Evolutionary conservation across 2,888 invertebrate species (phyloP), one percentile per base, ranked within the genome.

Genomic region (Luffia ferchaultella): DNA sequence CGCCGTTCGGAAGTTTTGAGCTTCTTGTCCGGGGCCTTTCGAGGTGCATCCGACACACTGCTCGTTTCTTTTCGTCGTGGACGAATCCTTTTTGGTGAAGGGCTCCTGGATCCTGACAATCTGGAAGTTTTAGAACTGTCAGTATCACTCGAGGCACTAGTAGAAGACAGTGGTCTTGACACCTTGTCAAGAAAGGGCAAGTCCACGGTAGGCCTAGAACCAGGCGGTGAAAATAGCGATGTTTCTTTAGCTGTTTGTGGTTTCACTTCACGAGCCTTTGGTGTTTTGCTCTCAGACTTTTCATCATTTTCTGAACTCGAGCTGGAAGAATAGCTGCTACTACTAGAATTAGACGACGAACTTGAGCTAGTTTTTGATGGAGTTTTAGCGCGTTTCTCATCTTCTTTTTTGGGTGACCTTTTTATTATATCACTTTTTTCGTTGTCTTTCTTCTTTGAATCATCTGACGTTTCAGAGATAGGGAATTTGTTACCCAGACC

Each of bases 1-100:
- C 87, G 87, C 89, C 88, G 88, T 87, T 90, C 90, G 89, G 90
- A 90, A 90, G 90, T 90, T 90, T 90, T 90, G 89, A 90, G 90
- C 90, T 90, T 90, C 90, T 90, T 90, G 80, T 90, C 90, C 73
- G 89, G 89, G 87, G 89, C 87, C 87, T 88, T 89, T 75, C 86
- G 87, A 67, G 73, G 68, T 55, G 67, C 61, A 65, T 78, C 78
- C 48, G 61, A 42, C 46, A 52, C 30, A 45, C 18, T 54, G 58
- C 75, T 77, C 60, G 76, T 76, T 50, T 66, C 68, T 62, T 76
- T 79, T 60, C 82, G 64, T 49, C 77, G 70, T 55, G 82, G 64
- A 16, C 76, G 68, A n/a, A 78, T 79, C 54, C 82, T 66, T 60
- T 76, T 80, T 42, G 76, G 78, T 51, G 73, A 69, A 43, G 78